These are phyloP conservation scores for Mus spicilegus DNA, from an alignment of 2,113 vertebrate species.

Conservation along the genomic window DNA sequence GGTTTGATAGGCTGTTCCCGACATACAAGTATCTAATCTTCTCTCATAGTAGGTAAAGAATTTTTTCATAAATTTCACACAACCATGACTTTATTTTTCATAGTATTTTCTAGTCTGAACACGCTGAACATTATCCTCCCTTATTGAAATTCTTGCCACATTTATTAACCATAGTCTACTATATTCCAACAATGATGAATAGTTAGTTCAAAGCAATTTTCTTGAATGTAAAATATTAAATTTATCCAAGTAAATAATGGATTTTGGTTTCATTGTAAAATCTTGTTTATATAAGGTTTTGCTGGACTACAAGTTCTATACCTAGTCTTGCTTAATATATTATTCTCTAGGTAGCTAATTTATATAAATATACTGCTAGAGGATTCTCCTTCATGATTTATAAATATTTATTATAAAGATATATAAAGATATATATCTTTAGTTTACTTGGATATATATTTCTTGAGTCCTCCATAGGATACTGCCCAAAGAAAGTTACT, in stretches of 20 bases:
- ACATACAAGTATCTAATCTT: neutral
- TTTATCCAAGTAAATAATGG: neutral
- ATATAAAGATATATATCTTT: too few relatives aligned
- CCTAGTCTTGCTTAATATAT: neutral
- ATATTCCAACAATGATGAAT: neutral
- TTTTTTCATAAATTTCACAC: neutral
- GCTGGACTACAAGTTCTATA: neutral
- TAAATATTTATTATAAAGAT: neutral
- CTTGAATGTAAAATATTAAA: neutral
- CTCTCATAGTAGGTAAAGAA: neutral
- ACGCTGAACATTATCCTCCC: neutral
- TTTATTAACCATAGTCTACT: neutral
- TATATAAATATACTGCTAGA: neutral
- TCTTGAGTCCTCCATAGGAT: neutral
- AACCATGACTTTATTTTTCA: neutral
- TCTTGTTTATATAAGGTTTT: neutral
- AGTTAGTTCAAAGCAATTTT: neutral
- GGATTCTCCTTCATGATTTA: neutral
- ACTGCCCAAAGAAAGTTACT: neutral
- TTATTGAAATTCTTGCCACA: neutral
- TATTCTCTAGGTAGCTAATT: neutral
- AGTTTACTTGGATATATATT: neutral
- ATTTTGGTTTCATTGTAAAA: slow-evolving; percentile 14
- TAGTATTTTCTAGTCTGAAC: neutral
- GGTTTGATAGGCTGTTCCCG: neutral